Evolutionary conservation across 2,888 invertebrate species (phyloP), one percentile per base, ranked within the genome.

Genomic region (Slavum lentiscoides): DNA sequence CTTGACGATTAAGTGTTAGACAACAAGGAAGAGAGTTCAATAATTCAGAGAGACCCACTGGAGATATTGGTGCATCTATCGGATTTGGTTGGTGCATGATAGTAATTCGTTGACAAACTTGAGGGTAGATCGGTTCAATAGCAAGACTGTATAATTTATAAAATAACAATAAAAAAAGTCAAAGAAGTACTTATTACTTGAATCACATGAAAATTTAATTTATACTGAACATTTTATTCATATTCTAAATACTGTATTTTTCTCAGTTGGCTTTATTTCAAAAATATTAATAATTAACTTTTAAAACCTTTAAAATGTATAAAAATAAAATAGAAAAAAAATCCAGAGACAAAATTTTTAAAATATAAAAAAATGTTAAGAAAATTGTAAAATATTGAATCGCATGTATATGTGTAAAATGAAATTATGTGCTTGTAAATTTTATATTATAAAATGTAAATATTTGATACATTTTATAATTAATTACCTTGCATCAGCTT

Each of bases 51-150:
- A 84, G 75, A 73, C 81, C 82, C 39, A 81, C 73, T 59, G 82
- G 83, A 61, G 82, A 82, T 39, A 82, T 86, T 19, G 86, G 86
- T 58, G 87, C 86, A 7, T 87, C 85, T 11, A 85, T 85, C 21
- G 85, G 84, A 72, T 72, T 80, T 58, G 80, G 80, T 58, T 80
- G 80, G 13, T 80, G 80, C 84, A 88, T 87, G 4, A 89, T 88
- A 77, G 89, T 88, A 66, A 89, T 87, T 84, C 89, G 89, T 85
- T 91, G 91, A 86, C 93, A 93, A n/a, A 94, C 91, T 88, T 94
- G 94, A 0, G 98, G 97, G 87, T 96, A 96, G 62, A 97, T 87
- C 0, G 98, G 97, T 86, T 97, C 96, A 39, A 98, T 92, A 9
- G 95, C 95, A 85, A 97, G 92, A 86, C 97, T 96, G 87, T 84